These are phyloP conservation scores for Argynnis bischoffii DNA, from an alignment of 2,888 invertebrate genomes.

Conservation along the genomic window DNA sequence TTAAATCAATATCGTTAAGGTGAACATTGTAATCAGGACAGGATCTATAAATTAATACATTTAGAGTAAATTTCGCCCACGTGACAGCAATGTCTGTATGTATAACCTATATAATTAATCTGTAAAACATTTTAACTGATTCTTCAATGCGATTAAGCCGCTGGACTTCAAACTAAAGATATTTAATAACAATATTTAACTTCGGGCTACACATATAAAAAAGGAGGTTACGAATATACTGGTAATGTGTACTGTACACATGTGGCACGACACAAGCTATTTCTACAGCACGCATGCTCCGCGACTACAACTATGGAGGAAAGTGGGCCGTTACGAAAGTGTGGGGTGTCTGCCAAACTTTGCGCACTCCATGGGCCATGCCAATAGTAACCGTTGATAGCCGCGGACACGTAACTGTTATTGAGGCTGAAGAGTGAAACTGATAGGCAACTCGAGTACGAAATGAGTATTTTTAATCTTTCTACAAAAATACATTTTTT, in stretches of 20 bases:
- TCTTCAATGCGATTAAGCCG: too few relatives aligned
- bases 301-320: conserved; percentile 21
- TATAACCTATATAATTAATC: too few relatives aligned
- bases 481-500: neutral
- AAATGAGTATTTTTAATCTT: neutral
- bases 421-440: neutral
- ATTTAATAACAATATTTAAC: too few relatives aligned
- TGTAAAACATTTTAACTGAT: too few relatives aligned
- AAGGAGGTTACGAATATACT: neutral
- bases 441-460: neutral
- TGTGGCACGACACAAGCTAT: neutral
- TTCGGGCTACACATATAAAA: too few relatives aligned
- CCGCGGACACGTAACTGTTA: conserved; percentile 5
- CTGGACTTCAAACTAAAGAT: too few relatives aligned
- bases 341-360: conserved; percentile 43
- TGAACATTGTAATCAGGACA: too few relatives aligned
- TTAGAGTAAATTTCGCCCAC: too few relatives aligned
- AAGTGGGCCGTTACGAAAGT: conserved; percentile 37
- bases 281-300: conserved; percentile 7
- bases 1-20: too few relatives aligned
- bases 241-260: neutral
- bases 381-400: conserved; percentile 23
- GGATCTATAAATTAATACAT: too few relatives aligned
- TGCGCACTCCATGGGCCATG: conserved; percentile 22
- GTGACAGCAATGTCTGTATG: too few relatives aligned